phyloP scores from a whole-genome alignment of 2,797 vertebrate species.

The Bradypus variegatus region DNA sequence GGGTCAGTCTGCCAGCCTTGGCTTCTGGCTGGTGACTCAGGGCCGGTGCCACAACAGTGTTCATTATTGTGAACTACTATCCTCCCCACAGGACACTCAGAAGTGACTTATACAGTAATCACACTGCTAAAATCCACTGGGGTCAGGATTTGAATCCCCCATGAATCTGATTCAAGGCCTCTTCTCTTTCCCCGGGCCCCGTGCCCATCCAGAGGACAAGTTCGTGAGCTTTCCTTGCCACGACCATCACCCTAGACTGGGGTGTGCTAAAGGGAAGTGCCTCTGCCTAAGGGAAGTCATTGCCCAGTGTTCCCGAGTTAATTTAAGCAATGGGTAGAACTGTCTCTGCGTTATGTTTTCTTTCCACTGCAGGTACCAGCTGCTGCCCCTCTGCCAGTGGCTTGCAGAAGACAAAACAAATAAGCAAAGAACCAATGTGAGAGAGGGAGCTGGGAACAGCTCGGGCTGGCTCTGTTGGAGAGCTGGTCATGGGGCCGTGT shows the following conservation, averaged over 20 bases:
- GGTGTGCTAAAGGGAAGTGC: background rate
- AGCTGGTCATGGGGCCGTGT: no score
- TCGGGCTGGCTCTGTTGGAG: background rate
- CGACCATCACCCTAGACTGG: no score
- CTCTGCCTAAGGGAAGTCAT: background rate
- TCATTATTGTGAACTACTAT: no score
- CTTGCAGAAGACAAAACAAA: background rate
- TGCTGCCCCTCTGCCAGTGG: background rate
- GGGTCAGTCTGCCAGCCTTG: background rate
- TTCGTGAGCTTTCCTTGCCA: background rate
- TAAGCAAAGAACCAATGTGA: rapidly evolving
- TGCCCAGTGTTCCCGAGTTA: background rate
- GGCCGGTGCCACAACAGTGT: background rate
- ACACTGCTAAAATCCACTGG: background rate
- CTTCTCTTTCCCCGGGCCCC: background rate
- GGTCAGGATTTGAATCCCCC: background rate
- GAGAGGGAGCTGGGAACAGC: rapidly evolving
- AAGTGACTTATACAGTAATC: background rate
- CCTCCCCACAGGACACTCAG: background rate
- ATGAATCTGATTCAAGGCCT: no score
- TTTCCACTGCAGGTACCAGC: background rate
- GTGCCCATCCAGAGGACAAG: background rate
- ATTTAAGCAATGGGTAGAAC: no score
- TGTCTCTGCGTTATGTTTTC: background rate
- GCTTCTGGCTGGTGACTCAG: background rate